Conservation (phyloP, 92 coral and sea anemone genomes). For the Phymanthus crucifer region DNA sequence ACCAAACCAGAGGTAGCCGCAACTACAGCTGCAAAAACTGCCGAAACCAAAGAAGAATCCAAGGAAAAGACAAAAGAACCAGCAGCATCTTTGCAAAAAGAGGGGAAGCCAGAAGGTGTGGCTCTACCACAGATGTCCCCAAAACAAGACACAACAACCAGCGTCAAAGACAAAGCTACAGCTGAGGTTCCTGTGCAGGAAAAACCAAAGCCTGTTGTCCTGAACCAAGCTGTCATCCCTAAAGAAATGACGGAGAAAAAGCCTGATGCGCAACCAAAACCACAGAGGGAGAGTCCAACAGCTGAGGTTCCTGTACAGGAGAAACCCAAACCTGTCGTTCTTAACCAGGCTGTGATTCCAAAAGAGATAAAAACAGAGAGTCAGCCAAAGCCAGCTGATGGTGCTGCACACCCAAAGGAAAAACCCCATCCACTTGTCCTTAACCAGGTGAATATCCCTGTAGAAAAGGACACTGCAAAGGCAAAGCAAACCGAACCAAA, state of each 20-base stretch:
- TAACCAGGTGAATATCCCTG: conserved; percentile 21
- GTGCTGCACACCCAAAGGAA: not conserved
- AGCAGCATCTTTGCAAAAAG: not conserved
- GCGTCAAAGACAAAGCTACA: not conserved
- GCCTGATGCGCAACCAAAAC: not conserved
- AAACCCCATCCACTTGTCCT: conserved; percentile 29
- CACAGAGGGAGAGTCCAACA: too few species aligned
- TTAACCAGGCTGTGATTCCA: not conserved
- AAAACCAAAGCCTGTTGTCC: conserved; percentile 3
- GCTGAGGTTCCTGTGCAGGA: not conserved
- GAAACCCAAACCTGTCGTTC: conserved; percentile 4
- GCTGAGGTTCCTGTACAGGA: not conserved
- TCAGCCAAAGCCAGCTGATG: not conserved
- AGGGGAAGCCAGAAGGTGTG: not conserved
- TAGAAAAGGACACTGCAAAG: conserved; percentile 1
- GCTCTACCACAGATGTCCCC: not conserved
- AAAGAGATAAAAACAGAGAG: not conserved
- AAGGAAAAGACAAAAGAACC: conserved; percentile 11
- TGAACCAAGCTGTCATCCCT: not conserved
- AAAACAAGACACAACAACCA: not conserved
- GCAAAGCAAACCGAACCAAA: not conserved
- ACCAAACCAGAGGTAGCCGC: not conserved
- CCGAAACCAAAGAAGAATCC: not conserved
- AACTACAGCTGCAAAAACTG: not conserved
- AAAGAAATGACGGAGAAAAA: not conserved